phyloP scores from a whole-genome alignment of 2,797 vertebrate species.

The Xerus rutilus region DNA sequence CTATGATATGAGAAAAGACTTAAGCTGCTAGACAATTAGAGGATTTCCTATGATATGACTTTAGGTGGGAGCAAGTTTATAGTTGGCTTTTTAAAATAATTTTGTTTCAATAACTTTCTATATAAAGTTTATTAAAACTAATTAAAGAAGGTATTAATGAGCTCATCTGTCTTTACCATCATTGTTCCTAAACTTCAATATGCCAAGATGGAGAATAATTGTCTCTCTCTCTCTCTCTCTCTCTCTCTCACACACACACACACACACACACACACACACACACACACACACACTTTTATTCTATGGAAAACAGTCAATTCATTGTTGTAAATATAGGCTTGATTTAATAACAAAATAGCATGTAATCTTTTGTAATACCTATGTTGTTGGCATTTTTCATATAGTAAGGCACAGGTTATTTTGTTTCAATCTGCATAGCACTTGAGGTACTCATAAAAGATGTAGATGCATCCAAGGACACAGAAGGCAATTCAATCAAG shows the following conservation, averaged over 20 bases:
- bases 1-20: constrained; percentile 76
- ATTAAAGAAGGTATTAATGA: neutral
- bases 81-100: neutral
- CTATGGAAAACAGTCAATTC: neutral
- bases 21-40: constrained; percentile 80
- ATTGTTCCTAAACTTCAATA: constrained; percentile 47
- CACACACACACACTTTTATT: neutral
- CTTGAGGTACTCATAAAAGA: neutral
- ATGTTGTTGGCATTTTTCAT: constrained; percentile 7
- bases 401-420: neutral
- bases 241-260: neutral
- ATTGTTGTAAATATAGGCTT: constrained; percentile 21
- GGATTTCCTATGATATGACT: constrained; percentile 71
- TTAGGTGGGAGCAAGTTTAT: constrained; percentile 58
- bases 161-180: neutral
- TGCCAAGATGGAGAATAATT: constrained; percentile 37
- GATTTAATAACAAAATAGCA: neutral
- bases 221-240: no score
- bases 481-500: neutral
- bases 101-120: neutral
- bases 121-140: neutral
- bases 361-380: neutral
- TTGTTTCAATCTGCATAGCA: constrained; percentile 24
- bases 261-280: neutral
- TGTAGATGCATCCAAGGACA: neutral